Evolutionary conservation across 1,140 invertebrate species (phyloP).

Genomic region (Brachionus sp.): DNA sequence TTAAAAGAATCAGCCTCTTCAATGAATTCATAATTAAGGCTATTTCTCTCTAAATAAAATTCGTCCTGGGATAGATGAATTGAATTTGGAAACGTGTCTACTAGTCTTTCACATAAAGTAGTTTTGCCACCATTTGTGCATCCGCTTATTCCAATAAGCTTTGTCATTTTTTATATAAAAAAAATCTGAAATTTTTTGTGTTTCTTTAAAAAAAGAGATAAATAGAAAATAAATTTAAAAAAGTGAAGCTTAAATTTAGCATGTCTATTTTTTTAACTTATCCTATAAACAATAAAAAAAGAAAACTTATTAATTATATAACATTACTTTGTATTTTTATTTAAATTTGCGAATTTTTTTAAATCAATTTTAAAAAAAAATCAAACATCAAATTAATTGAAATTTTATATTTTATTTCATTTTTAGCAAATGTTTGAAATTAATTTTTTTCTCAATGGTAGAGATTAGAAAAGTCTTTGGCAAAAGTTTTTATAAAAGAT

Average conservation of each 20-base stretch:
- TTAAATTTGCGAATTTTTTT: too few relatives aligned
- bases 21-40: neutral
- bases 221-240: neutral
- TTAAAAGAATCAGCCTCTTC: slow-evolving; percentile 23
- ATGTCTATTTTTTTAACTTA: neutral
- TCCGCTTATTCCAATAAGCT: slow-evolving; percentile 44
- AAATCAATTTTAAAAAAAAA: too few relatives aligned
- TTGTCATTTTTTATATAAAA: neutral
- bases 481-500: too few relatives aligned
- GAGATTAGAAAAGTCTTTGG: too few relatives aligned
- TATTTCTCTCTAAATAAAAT: slow-evolving; percentile 20
- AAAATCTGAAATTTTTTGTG: neutral
- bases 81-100: neutral
- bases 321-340: too few relatives aligned
- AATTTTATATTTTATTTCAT: too few relatives aligned
- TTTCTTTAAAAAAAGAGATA: neutral
- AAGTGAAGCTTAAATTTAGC: neutral
- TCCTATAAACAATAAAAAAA: too few relatives aligned
- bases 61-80: slow-evolving; percentile 14
- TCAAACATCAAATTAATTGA: too few relatives aligned
- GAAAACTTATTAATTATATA: too few relatives aligned
- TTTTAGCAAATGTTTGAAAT: too few relatives aligned
- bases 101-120: neutral
- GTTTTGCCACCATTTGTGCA: slow-evolving; percentile 44
- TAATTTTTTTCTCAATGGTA: too few relatives aligned